Evolutionary conservation across 64 coral and sea anemone species (phyloP).

Genomic region (Dendronephthya gigantea): DNA sequence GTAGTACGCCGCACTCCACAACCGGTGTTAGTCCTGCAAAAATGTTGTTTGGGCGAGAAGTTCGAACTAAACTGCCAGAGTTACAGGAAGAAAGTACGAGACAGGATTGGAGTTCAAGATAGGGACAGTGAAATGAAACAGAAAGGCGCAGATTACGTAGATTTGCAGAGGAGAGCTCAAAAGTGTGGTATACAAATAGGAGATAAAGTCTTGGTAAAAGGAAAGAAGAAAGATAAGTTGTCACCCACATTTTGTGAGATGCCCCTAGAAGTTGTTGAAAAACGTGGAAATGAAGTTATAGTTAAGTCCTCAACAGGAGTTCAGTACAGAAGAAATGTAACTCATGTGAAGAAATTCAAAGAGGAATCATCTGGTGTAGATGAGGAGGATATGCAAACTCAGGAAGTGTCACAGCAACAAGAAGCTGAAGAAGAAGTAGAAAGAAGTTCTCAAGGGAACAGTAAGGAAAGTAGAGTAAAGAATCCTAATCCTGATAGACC

Average conservation of each 20-base stretch:
- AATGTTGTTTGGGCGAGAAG: not conserved
- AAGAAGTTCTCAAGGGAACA: not conserved
- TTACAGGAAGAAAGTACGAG: not conserved
- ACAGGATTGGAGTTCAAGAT: not conserved
- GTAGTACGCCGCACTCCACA: constrained; percentile 1
- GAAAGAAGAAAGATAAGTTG: constrained; percentile 10
- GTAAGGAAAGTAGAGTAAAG: not conserved
- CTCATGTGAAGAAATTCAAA: not conserved
- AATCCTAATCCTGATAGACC: not conserved
- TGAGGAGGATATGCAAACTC: not conserved
- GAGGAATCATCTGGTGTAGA: not conserved
- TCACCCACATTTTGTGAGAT: constrained; percentile 14
- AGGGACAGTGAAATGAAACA: not conserved
- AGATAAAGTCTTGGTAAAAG: not conserved
- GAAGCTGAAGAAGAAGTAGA: not conserved
- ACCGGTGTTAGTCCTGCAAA: not conserved
- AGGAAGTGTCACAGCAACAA: too few species aligned
- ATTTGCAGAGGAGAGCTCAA: not conserved
- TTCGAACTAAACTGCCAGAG: not conserved
- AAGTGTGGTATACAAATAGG: not conserved
- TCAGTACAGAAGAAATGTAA: not conserved
- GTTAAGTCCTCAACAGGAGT: not conserved
- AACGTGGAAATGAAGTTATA: not conserved
- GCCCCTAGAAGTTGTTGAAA: not conserved
- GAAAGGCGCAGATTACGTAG: not conserved